Conservation (phyloP, 1,140 invertebrate genomes). For the Ceratina japonica region DNA sequence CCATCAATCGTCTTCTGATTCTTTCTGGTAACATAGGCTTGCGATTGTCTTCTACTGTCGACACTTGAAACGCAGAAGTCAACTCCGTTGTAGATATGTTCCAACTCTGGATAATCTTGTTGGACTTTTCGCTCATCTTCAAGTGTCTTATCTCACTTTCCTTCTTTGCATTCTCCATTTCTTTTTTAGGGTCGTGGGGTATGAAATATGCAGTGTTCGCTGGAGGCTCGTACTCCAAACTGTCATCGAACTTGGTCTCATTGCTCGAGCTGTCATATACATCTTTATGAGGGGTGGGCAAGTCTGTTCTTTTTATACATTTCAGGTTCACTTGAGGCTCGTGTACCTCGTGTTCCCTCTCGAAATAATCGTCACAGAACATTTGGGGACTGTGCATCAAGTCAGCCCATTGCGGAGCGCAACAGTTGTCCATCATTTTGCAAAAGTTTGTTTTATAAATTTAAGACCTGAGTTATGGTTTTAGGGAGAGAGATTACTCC, state of each 20-base stretch:
- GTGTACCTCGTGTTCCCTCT: conserved; percentile 50
- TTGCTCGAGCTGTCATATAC: background rate
- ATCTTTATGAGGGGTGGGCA: background rate
- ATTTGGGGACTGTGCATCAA: conserved; percentile 65
- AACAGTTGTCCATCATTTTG: conserved; percentile 59
- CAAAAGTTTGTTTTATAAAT: background rate
- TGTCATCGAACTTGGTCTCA: conserved; percentile 31
- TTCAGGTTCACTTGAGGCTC: background rate
- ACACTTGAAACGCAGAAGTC: background rate
- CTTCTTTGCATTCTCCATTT: conserved; percentile 58
- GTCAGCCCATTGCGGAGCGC: conserved; percentile 73
- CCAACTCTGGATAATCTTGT: conserved; percentile 34
- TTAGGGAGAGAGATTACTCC: no score
- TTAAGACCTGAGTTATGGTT: background rate
- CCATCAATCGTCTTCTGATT: background rate
- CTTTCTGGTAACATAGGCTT: background rate
- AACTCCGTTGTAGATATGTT: conserved; percentile 44
- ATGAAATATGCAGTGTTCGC: conserved; percentile 59
- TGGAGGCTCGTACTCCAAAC: conserved; percentile 60
- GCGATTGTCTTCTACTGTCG: background rate
- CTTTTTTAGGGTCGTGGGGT: conserved; percentile 53
- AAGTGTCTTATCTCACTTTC: conserved; percentile 64
- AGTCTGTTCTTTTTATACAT: background rate
- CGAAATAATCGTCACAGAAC: conserved; percentile 65
- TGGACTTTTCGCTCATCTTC: conserved; percentile 54